Evolutionary conservation across 1,140 invertebrate genomes (phyloP).

Genomic region (Drosophila kurseongensis): DNA sequence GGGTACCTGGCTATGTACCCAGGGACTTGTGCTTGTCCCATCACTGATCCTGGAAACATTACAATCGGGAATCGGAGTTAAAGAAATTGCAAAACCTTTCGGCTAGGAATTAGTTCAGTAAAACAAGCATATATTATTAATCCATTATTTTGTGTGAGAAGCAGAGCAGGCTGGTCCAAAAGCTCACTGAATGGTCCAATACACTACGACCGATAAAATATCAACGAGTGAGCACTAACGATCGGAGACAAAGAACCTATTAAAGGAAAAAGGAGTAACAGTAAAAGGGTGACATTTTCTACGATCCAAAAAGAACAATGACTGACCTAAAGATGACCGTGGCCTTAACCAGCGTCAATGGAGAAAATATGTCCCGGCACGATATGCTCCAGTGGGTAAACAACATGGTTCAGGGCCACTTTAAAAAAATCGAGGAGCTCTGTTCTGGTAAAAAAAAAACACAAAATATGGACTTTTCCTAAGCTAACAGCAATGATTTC

Average conservation of each 20-base stretch:
- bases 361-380: slow-evolving; percentile 98
- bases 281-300: slow-evolving; percentile 35
- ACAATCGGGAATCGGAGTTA: slow-evolving; percentile 19
- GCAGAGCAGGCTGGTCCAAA: slow-evolving; percentile 28
- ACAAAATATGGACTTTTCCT: neutral
- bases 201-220: neutral
- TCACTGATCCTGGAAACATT: slow-evolving; percentile 37
- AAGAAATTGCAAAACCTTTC: neutral
- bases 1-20: neutral
- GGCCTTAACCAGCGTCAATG: slow-evolving; percentile 97
- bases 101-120: neutral
- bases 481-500: neutral
- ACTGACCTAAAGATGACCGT: slow-evolving; percentile 92
- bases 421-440: slow-evolving; percentile 98
- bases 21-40: slow-evolving; percentile 14
- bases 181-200: neutral
- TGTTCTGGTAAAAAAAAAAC: slow-evolving; percentile 89
- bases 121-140: neutral
- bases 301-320: slow-evolving; percentile 85
- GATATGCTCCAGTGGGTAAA: slow-evolving; percentile 99
- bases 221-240: no score
- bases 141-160: neutral
- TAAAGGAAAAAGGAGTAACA: slow-evolving; percentile 11
- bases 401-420: slow-evolving; percentile 95
- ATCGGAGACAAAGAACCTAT: neutral